Percentiles rank a stretch among this genome's conserved stretches.
Evolutionary conservation across 2,888 invertebrate genomes (phyloP).

Genomic region (Spatulosminthurus flaviceps): DNA sequence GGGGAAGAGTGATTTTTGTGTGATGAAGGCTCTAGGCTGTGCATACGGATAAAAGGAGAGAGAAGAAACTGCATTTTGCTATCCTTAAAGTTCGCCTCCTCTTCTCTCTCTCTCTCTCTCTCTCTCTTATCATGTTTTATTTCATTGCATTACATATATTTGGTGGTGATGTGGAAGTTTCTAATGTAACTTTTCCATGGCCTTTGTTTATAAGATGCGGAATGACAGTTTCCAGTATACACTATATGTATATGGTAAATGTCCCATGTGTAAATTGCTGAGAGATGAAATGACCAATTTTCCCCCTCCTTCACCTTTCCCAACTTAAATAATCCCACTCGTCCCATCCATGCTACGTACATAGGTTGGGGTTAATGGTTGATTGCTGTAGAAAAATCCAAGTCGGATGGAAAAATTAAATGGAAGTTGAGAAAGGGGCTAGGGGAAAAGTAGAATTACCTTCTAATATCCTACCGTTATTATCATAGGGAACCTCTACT

Average conservation of each 20-base stretch:
- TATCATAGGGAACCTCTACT: background rate
- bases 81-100: too few relatives aligned
- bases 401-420: constrained; percentile 12
- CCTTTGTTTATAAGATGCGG: background rate
- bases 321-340: background rate
- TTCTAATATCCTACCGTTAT: constrained; percentile 2
- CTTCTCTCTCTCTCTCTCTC: background rate
- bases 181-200: background rate
- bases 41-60: too few relatives aligned
- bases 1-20: too few relatives aligned
- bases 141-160: constrained; percentile 4
- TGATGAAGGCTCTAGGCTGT: too few relatives aligned
- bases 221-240: constrained; percentile 2
- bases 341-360: background rate
- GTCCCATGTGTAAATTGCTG: constrained; percentile 14
- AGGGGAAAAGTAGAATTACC: constrained; percentile 10
- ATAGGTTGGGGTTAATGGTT: constrained; percentile 13
- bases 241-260: too few relatives aligned
- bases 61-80: too few relatives aligned
- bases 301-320: constrained; percentile 7
- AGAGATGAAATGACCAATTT: background rate
- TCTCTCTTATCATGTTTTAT: constrained; percentile 12
- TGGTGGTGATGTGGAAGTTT: background rate
- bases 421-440: constrained; percentile 9
- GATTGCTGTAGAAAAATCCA: background rate